Percentiles rank a stretch among this genome's conserved stretches.
These are phyloP conservation scores for Calameuta idolon DNA, from an alignment of 2,888 invertebrate species.

Conservation along the genomic window DNA sequence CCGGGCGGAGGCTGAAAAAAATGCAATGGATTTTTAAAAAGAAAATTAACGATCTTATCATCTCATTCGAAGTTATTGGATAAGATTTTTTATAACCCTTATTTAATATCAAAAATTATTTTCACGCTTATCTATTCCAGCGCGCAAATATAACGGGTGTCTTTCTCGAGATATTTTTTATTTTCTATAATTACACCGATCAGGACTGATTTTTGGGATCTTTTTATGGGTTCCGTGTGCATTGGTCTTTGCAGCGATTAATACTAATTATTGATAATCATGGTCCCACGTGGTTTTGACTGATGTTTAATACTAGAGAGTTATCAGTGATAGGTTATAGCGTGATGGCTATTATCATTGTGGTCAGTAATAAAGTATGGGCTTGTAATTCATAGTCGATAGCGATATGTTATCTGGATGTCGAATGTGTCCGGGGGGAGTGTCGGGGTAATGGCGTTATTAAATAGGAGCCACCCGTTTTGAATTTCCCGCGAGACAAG, in stretches of 20 bases:
- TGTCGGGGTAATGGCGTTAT: slow-evolving; percentile 15
- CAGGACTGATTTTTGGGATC: too few species aligned
- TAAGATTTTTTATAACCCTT: too few species aligned
- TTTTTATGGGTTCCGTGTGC: neutral
- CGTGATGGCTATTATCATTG: neutral
- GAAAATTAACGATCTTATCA: too few species aligned
- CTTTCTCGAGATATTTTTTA: too few species aligned
- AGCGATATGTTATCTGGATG: neutral
- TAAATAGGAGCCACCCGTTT: slow-evolving; percentile 12
- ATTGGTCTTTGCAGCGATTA: neutral
- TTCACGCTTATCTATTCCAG: too few species aligned
- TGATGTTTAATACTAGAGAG: neutral
- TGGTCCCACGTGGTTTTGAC: neutral
- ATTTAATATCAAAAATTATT: too few species aligned
- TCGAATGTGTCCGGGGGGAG: neutral
- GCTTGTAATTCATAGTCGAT: neutral
- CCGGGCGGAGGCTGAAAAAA: neutral
- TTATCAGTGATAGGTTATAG: neutral
- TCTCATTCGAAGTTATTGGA: too few species aligned
- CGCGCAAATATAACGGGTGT: too few species aligned
- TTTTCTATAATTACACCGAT: too few species aligned
- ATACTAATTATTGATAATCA: neutral
- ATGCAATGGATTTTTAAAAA: too few species aligned
- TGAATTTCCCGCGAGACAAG: slow-evolving; percentile 5
- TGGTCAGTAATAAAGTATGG: neutral